These are phyloP conservation scores for Gopherus evgoodei DNA, from an alignment of 2,113 vertebrate species.

Conservation along the genomic window DNA sequence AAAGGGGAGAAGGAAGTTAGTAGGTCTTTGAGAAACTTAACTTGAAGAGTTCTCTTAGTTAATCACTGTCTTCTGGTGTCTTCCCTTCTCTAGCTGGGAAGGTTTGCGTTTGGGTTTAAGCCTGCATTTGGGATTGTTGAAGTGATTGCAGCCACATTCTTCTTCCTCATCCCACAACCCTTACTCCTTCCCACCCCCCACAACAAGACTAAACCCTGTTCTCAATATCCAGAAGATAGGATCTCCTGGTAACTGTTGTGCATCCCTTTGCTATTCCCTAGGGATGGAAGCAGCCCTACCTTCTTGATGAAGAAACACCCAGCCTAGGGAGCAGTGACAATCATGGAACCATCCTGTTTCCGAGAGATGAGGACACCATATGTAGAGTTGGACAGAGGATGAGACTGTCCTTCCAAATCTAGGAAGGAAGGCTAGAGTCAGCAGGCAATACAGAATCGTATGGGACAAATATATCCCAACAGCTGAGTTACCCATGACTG, in stretches of 20 bases:
- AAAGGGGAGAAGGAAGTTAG: neutral
- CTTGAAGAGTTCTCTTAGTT: neutral
- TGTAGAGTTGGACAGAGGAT: neutral
- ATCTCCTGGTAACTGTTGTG: neutral
- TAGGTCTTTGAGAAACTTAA: neutral
- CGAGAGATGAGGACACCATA: neutral
- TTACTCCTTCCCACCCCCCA: neutral
- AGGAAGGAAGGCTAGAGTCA: neutral
- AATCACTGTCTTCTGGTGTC: too few relatives aligned
- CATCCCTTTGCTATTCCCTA: neutral
- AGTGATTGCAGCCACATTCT: neutral
- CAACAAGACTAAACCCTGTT: neutral
- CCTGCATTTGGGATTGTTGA: neutral
- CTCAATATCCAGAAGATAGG: neutral
- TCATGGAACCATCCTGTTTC: neutral
- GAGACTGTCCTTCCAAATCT: neutral
- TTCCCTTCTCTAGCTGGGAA: neutral
- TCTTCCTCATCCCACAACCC: neutral
- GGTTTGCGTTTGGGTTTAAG: neutral
- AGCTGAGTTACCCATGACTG: neutral
- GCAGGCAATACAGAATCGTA: neutral
- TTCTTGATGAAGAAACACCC: neutral
- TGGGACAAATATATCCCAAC: neutral
- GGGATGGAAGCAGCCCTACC: neutral
- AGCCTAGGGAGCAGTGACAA: neutral